Percentiles rank a stretch among this genome's conserved stretches.
These are phyloP conservation scores for Polydrusus tereticollis DNA, from an alignment of 2,888 invertebrate genomes.

Conservation along the genomic window DNA sequence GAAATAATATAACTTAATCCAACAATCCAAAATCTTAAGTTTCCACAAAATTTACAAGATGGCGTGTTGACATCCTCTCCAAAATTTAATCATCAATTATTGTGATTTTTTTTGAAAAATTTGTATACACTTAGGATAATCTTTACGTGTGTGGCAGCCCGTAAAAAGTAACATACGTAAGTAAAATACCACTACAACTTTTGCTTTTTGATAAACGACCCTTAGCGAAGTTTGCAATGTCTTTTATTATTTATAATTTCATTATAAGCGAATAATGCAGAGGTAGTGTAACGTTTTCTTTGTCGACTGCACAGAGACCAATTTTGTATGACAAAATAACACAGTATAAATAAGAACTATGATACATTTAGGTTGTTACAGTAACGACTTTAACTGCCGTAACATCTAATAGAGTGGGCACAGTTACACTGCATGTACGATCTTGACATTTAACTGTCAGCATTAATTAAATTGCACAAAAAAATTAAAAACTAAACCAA, in stretches of 20 bases:
- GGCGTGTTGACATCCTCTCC: too few relatives aligned
- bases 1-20: too few relatives aligned
- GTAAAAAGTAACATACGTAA: constrained; percentile 4
- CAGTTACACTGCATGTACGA: constrained; percentile 2
- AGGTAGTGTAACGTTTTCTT: constrained; percentile 17
- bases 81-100: neutral
- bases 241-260: constrained; percentile 31
- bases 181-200: constrained; percentile 24
- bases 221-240: constrained; percentile 17
- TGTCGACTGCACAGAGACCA: constrained; percentile 15
- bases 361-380: constrained; percentile 15
- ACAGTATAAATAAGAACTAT: constrained; percentile 18
- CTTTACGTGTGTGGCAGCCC: constrained; percentile 3
- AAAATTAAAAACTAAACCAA: neutral
- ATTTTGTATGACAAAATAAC: constrained; percentile 16
- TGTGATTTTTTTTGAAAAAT: too few relatives aligned
- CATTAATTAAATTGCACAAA: constrained; percentile 6
- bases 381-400: constrained; percentile 4
- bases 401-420: constrained; percentile 26
- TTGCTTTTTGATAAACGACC: constrained; percentile 27
- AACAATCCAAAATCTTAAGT: too few relatives aligned
- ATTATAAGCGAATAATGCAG: constrained; percentile 19
- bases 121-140: too few relatives aligned
- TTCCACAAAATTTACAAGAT: too few relatives aligned
- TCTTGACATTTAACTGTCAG: constrained; percentile 16